Evolutionary conservation across 1,140 invertebrate genomes (phyloP).

Genomic region (Heliconius hermathena): DNA sequence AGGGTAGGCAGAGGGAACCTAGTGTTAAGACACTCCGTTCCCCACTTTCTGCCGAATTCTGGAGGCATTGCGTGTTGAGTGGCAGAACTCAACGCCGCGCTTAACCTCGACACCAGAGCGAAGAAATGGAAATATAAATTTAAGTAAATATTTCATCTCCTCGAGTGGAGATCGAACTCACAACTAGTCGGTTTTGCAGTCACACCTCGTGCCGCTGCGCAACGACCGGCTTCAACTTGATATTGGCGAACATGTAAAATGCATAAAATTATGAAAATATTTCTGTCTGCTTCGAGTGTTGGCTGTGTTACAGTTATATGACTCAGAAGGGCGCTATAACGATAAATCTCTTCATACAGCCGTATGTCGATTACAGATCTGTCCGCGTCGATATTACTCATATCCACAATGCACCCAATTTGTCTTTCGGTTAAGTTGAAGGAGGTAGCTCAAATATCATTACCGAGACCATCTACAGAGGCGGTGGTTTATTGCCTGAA

Average conservation of each 20-base stretch:
- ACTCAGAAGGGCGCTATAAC: conserved; percentile 6
- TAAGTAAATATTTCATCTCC: too few species aligned
- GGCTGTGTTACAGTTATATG: conserved; percentile 17
- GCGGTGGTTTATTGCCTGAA: conserved; percentile 62
- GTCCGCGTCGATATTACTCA: conserved; percentile 53
- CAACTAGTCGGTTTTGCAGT: too few species aligned
- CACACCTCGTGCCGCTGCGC: too few species aligned
- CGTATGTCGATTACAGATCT: conserved; percentile 54
- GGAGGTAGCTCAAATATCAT: conserved; percentile 59
- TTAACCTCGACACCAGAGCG: too few species aligned
- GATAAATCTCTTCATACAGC: conserved; percentile 26
- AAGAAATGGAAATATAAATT: too few species aligned
- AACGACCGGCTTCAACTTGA: too few species aligned
- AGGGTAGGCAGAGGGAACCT: too few species aligned
- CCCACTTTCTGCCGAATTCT: too few species aligned
- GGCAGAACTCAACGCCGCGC: too few species aligned
- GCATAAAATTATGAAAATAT: conserved; percentile 39
- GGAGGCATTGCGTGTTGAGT: too few species aligned
- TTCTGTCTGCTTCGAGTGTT: conserved; percentile 12
- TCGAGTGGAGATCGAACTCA: too few species aligned
- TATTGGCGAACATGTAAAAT: conserved; percentile 31
- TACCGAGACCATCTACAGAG: conserved; percentile 50
- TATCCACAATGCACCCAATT: conserved; percentile 47
- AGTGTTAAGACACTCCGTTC: too few species aligned
- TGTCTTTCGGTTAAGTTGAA: conserved; percentile 47